Percentiles rank a stretch among this genome's conserved stretches.
phyloP scores from a whole-genome alignment of 2,888 invertebrate species.

The Callyntrura guangdongensis region DNA sequence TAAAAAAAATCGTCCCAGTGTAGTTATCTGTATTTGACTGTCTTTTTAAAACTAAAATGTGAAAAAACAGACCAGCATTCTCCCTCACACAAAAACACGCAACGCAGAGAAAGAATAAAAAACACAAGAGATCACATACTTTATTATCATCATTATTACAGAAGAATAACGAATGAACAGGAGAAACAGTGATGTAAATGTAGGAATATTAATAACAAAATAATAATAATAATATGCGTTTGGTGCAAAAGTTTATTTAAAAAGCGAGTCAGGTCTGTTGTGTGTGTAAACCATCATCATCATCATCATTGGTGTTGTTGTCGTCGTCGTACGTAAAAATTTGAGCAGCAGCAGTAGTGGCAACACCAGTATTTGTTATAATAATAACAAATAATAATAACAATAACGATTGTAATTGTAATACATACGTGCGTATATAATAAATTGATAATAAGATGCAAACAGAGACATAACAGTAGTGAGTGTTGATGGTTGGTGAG shows the following conservation, averaged over 20 bases:
- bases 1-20: constrained; percentile 1
- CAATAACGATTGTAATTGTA: too few species aligned
- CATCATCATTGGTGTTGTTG: background rate
- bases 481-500: background rate
- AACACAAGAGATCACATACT: background rate
- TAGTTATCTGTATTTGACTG: constrained; percentile 15
- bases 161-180: background rate
- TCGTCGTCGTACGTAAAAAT: background rate
- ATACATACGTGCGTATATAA: background rate
- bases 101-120: background rate
- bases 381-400: too few species aligned
- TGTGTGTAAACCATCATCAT: too few species aligned
- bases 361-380: too few species aligned
- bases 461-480: background rate
- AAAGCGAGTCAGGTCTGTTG: background rate
- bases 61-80: background rate
- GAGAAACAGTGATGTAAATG: background rate
- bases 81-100: background rate
- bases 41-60: constrained; percentile 18
- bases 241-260: constrained; percentile 19
- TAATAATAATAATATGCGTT: constrained; percentile 5
- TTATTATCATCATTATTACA: too few species aligned
- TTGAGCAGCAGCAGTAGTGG: too few species aligned
- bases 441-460: background rate
- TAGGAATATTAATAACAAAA: background rate